Base-by-base conservation (phyloP, 1,140 invertebrate species). In the Chrysoperla carnea region DNA sequence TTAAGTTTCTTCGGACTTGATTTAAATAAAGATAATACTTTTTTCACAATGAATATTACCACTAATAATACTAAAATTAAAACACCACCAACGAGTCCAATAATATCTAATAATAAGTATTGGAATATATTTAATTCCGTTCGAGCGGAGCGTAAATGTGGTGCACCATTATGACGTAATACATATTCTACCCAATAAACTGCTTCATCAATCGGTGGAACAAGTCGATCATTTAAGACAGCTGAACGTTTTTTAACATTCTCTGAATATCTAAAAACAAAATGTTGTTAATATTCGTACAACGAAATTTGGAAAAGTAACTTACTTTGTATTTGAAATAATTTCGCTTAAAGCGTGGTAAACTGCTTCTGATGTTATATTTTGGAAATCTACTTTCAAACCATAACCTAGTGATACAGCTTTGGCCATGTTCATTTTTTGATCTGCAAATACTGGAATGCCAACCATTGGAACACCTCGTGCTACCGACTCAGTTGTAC, bases 171-270 rank as follows among this genome's bases (percentile, higher is more conserved):
- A 50, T 77, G 76, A 6, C 76, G 62, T 0, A 69, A 60, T 0
- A 81, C 63, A 45, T 80, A 71, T 53, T 83, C 79, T 0, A 69
- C 63, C 74, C 76, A 80, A 56, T 69, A 81, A 1, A 76, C 60
- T 0, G 75, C 75, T 0, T 68, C 69, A 11, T 79, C 68, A 44
- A 79, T 42, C 0, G 78, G 73, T 2, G 55, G 54, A 8, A 60
- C 50, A 8, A 65, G 67, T 36, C 72, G 66, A 58, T 84, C 79
- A 11, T 61, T 55, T 54, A 75, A 75, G 12, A 73, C 65, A 35
- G 52, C 58, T 8, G 76, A 75, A 9, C 73, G 53, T 14, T 48
- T 53, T 4, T 55, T 53, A 0, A 62, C 68, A 17, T 59, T 61
- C 35, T 57, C 12, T 7, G 53, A 51, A 56, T 65, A 68, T 43